Base-by-base conservation (phyloP, 2,113 vertebrate species). In the Hucho hucho region DNA sequence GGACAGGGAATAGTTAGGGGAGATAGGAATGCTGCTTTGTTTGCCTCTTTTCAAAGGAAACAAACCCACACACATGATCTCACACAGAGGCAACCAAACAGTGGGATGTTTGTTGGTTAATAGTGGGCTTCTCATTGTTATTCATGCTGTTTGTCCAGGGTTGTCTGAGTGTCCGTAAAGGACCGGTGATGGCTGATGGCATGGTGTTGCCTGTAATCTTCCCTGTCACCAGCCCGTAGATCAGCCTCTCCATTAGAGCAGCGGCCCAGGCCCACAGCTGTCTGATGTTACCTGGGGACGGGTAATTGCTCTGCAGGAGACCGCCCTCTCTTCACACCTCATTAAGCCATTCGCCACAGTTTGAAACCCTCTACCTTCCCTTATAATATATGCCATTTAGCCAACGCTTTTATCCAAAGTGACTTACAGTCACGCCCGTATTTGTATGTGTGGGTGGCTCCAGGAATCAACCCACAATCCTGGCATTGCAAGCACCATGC, bases 241-340 rank as follows among this genome's bases (percentile, higher is more conserved):
- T 43, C 37, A 43, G 32, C 32, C 6, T 4, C 16, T 59, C 72
- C 71, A 75, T 64, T 70, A 46, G 81, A 82, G 72, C 75, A 78
- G 74, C 67, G 69, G 70, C 72, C 69, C 73, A 73, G 76, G 78
- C 73, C 43, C 58, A 70, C 74, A 76, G 79, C 77, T 83, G 75
- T 68, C 58, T 64, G 71, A 3, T 14, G 16, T 70, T 81, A 76
- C 79, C 78, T 75, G 77, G 81, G 76, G 77, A 83, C 37, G 75
- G 77, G 76, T 82, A 83, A 86, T 86, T 82, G 74, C 75, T 78
- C 66, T 70, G 46, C 76, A 43, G 72, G 81, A 61, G 75, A 72
- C 80, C 73, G 69, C 77, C 77, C 74, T 74, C 76, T 64, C 77
- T 82, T 87, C 78, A 83, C 46, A 78, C 78, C 81, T 84, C 80